Evolutionary conservation across 2,797 vertebrate species (phyloP).

Genomic region (Uromys caudimaculatus): DNA sequence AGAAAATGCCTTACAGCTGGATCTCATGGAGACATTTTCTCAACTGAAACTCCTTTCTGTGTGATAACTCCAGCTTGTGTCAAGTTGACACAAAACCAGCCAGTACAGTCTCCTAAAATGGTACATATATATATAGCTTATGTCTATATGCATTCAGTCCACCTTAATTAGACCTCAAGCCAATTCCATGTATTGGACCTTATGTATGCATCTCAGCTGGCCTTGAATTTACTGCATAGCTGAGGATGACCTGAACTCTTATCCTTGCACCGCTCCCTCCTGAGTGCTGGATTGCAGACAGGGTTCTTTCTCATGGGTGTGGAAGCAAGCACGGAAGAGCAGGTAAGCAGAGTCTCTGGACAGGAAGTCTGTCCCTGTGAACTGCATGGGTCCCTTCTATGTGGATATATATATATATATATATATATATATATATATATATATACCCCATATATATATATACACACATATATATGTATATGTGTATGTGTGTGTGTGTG

Average conservation of each 20-base stretch:
- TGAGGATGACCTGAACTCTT: not conserved
- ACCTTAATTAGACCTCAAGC: not conserved
- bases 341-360: not conserved
- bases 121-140: not conserved
- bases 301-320: constrained; percentile 33
- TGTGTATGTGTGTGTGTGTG: no score
- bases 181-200: not conserved
- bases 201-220: not conserved
- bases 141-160: not conserved
- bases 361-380: not conserved
- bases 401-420: no score
- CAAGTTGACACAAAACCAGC: no score
- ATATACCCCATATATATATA: no score
- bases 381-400: not conserved
- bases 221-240: not conserved
- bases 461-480: no score
- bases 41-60: no score
- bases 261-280: not conserved
- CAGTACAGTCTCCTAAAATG: no score
- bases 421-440: no score
- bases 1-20: no score
- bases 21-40: no score
- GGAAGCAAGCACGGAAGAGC: not conserved
- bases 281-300: not conserved
- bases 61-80: no score